Percentiles rank a stretch among this genome's conserved stretches.
These are phyloP conservation scores for Synanthedon andrenaeformis DNA, from an alignment of 2,888 invertebrate genomes.

Conservation along the genomic window DNA sequence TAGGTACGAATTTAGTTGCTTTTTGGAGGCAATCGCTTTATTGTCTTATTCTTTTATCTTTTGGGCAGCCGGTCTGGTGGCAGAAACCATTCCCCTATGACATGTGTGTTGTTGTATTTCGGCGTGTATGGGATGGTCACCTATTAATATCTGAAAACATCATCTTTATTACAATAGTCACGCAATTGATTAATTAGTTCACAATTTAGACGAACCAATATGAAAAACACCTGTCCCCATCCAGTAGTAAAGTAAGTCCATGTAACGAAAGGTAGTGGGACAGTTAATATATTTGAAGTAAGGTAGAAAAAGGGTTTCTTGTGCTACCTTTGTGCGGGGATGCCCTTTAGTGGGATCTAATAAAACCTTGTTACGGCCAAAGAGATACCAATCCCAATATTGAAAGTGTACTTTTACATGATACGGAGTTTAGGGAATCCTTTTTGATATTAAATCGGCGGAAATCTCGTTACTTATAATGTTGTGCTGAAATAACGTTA, in stretches of 20 bases:
- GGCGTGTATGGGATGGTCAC: too few species aligned
- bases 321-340: conserved; percentile 67
- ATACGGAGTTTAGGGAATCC: conserved; percentile 69
- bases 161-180: too few species aligned
- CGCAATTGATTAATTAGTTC: too few species aligned
- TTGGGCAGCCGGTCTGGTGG: too few species aligned
- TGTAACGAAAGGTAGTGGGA: conserved; percentile 48
- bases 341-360: conserved; percentile 71
- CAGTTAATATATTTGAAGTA: conserved; percentile 71
- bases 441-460: conserved; percentile 64
- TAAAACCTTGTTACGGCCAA: conserved; percentile 71
- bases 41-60: too few species aligned
- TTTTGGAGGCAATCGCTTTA: too few species aligned
- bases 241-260: conserved; percentile 17
- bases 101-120: too few species aligned
- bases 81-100: too few species aligned
- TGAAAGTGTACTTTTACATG: conserved; percentile 70
- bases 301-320: conserved; percentile 69
- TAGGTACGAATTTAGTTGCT: too few species aligned
- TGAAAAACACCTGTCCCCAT: conserved; percentile 8
- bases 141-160: too few species aligned
- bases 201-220: too few species aligned
- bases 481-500: conserved; percentile 27
- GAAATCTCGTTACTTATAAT: conserved; percentile 53
- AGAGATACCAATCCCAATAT: conserved; percentile 70